Conservation (phyloP, 2,113 vertebrate species). For the Alligator mississippiensis region DNA sequence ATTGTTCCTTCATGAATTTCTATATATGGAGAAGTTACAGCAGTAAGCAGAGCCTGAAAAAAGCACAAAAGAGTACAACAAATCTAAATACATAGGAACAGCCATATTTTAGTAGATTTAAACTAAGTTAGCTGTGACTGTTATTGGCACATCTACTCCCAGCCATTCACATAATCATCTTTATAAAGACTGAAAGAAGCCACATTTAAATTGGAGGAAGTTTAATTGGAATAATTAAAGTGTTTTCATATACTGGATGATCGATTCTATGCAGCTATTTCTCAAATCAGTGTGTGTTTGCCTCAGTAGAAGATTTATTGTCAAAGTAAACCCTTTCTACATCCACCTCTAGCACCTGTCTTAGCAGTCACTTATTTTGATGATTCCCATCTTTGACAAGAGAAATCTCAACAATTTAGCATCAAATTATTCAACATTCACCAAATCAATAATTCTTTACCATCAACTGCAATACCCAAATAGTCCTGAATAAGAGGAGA, state of each 20-base stretch:
- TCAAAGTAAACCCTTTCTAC: neutral
- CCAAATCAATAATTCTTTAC: neutral
- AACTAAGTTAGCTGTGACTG: neutral
- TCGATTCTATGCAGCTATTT: neutral
- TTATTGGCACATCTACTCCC: neutral
- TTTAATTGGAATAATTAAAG: neutral
- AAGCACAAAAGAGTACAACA: neutral
- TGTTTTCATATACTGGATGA: neutral
- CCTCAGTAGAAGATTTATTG: neutral
- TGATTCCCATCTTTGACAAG: neutral
- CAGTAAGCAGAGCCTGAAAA: constrained; percentile 92
- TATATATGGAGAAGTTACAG: constrained; percentile 95
- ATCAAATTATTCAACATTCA: neutral
- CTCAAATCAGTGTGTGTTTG: neutral
- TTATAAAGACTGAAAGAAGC: neutral
- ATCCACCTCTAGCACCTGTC: neutral
- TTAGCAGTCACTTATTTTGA: neutral
- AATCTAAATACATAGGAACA: neutral
- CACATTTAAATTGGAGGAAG: neutral
- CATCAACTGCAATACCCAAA: neutral
- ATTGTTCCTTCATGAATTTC: constrained; percentile 98
- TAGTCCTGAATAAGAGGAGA: neutral
- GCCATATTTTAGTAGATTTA: neutral
- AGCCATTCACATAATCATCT: neutral
- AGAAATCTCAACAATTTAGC: neutral